A percentile compares a stretch with the other conserved stretches of the same genome.
Evolutionary conservation across 2,888 invertebrate species (phyloP).

Genomic region (Lycophotia porphyrea): DNA sequence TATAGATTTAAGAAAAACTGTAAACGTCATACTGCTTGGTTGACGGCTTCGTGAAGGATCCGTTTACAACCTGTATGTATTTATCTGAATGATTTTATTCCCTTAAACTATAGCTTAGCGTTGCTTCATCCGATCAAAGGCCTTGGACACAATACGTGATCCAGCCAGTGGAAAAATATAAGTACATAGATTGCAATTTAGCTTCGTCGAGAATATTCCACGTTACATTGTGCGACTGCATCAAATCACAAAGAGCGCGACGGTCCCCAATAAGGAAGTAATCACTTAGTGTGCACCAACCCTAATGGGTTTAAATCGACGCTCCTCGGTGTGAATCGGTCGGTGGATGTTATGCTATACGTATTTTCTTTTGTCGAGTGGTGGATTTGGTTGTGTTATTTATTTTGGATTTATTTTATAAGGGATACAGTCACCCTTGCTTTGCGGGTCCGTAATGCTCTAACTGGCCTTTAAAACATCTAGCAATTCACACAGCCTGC

Average conservation of each 20-base stretch:
- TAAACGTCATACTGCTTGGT: too few relatives aligned
- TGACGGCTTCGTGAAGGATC: too few relatives aligned
- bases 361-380: constrained; percentile 4
- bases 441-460: background rate
- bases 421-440: background rate
- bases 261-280: constrained; percentile 77
- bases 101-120: background rate
- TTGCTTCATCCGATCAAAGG: background rate
- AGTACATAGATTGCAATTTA: constrained; percentile 56
- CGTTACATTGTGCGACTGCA: constrained; percentile 63
- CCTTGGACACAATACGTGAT: constrained; percentile 6
- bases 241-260: constrained; percentile 73
- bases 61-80: too few relatives aligned
- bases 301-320: constrained; percentile 71
- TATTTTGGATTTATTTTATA: background rate
- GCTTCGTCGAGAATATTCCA: constrained; percentile 56
- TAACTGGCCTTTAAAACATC: background rate
- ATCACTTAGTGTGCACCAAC: constrained; percentile 76
- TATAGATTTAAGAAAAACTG: too few relatives aligned
- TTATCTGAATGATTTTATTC: background rate
- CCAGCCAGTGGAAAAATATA: constrained; percentile 38
- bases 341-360: constrained; percentile 38
- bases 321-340: constrained; percentile 59
- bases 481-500: background rate
- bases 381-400: constrained; percentile 34